Base-by-base conservation (phyloP, 2,113 vertebrate genomes). In the Carassius carassius region DNA sequence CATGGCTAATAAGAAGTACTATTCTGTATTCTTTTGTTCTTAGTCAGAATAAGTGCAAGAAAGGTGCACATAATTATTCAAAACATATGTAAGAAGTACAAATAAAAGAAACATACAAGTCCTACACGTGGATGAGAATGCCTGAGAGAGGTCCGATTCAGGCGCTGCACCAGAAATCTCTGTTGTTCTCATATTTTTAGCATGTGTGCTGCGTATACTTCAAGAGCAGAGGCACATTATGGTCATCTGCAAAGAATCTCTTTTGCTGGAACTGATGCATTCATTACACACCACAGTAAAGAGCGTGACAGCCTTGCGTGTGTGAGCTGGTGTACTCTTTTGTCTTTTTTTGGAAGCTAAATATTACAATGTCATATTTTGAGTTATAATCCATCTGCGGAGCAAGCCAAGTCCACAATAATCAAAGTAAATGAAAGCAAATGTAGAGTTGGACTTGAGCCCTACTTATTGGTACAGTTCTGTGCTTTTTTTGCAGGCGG, bases 401-500 rank as follows among this genome's bases (percentile, higher is more conserved):
- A 60, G 8, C 54, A 56, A 81, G 77, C 82, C 77, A 81, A 81
- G 60, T 65, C 12, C 58, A 51, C 6, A 62, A 25, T 25, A 85
- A 81, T 81, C 79, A 62, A 41, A 60, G 41, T 37, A 77, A 79
- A 67, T 75, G 84, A 78, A 72, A 81, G 70, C 35, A 67, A 77
- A 80, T 80, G 58, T 74, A 23, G 17, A 47, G 56, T 49, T 82
- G 44, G 67, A 29, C 32, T 32, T 41, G 12, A 41, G 56, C 76
- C 76, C 32, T 78, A 35, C 56, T 78, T 78, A 62, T 60, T 78
- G 56, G 51, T 78, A 8, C 17, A 78, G 32, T 25, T 62, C 32
- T 65, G 32, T 58, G 62, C 7, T 29, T 56, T 41, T 84, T 81
- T 93, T 87, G 79, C 91, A 99, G 98, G 92, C 95, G 98, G 89